These are phyloP conservation scores for Ivindomyrus marchei DNA, from an alignment of 2,113 vertebrate species.

Conservation along the genomic window DNA sequence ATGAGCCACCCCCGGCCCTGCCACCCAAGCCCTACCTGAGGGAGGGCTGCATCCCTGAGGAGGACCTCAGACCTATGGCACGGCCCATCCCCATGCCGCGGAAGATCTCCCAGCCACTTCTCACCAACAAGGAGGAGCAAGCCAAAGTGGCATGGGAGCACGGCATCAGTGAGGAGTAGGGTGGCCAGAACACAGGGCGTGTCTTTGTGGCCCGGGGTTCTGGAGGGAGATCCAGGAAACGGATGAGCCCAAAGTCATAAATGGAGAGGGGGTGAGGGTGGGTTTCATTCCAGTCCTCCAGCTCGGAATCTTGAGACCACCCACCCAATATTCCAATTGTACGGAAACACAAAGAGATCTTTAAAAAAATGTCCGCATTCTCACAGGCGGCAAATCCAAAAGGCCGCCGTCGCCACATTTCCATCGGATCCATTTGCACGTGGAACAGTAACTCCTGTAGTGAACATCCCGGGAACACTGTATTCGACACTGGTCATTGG, in stretches of 20 bases:
- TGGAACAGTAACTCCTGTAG: neutral
- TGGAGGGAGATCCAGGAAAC: neutral
- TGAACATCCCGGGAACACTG: neutral
- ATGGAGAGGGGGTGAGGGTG: neutral
- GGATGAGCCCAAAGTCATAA: neutral
- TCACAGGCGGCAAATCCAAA: neutral
- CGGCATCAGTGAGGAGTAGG: slow-evolving; percentile 73
- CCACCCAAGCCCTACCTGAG: slow-evolving; percentile 86
- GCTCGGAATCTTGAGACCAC: neutral
- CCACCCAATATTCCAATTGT: slow-evolving; percentile 6
- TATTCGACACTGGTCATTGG: neutral
- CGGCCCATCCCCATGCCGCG: slow-evolving; percentile 73
- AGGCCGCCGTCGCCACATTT: neutral
- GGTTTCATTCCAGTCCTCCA: slow-evolving; percentile 5
- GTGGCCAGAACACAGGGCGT: neutral
- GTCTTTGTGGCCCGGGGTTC: neutral
- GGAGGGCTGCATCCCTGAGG: slow-evolving; percentile 79
- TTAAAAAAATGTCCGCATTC: neutral
- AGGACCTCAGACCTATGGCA: slow-evolving; percentile 49
- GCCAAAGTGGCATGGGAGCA: slow-evolving; percentile 89
- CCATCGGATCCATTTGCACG: neutral
- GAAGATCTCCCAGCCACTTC: slow-evolving; percentile 75
- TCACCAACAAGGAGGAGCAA: slow-evolving; percentile 78
- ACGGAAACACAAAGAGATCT: neutral
- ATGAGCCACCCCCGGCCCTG: slow-evolving; percentile 69